Conservation (phyloP, 1,140 invertebrate genomes). For the Steinernema feltiae region DNA sequence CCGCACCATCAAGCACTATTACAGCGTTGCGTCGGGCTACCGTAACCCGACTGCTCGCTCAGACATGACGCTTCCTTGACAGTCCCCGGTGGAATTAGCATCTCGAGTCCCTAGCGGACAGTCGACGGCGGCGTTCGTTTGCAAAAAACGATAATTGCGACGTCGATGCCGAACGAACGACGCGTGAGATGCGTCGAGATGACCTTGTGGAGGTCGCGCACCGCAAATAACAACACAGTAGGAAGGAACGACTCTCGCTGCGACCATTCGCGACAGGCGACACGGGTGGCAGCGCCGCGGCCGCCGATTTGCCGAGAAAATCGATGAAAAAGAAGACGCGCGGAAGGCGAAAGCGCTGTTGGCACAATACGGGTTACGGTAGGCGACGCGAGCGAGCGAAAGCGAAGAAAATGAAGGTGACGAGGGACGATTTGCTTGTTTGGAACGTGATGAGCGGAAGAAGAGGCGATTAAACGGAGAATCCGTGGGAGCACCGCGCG, state of each 20-base stretch:
- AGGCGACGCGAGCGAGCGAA: neutral
- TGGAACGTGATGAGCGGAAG: neutral
- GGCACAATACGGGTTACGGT: neutral
- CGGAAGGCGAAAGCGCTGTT: neutral
- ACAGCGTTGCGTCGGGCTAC: neutral
- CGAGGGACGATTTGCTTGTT: neutral
- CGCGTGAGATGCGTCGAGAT: conserved; percentile 9
- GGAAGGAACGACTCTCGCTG: neutral
- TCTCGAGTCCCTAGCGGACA: neutral
- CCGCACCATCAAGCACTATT: neutral
- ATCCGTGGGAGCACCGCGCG: too few species aligned
- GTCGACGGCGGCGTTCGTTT: neutral
- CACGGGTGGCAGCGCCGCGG: conserved; percentile 11
- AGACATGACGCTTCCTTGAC: neutral
- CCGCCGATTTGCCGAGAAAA: conserved; percentile 13
- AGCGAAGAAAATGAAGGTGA: neutral
- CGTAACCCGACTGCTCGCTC: neutral
- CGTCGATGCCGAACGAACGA: neutral
- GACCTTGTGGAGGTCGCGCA: neutral
- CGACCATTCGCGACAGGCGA: neutral
- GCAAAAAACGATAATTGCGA: neutral
- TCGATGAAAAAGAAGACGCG: neutral
- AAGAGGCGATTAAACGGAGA: neutral
- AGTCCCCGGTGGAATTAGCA: neutral
- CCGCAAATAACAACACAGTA: conserved; percentile 4